A percentile compares a stretch with the other conserved stretches of the same genome.
Evolutionary conservation across 2,888 invertebrate species (phyloP).

Genomic region (Brachypalpus laphriformis): DNA sequence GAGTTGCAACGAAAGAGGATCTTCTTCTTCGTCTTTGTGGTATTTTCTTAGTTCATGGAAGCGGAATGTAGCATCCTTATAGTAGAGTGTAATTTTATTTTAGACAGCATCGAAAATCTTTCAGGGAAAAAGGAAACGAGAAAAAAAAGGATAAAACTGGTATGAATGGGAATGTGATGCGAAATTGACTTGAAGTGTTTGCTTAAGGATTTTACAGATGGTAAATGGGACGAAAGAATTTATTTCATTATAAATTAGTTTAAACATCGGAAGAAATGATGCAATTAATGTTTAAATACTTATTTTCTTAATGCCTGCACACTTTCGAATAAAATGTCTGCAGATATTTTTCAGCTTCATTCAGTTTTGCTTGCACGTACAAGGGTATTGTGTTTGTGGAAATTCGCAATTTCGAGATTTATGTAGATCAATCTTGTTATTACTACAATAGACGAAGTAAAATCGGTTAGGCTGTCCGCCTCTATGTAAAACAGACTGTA

Average conservation of each 20-base stretch:
- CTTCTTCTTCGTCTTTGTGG: conserved; percentile 47
- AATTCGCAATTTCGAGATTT: too few species aligned
- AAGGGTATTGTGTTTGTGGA: too few species aligned
- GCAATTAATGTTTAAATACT: background rate
- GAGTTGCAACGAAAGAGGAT: conserved; percentile 29
- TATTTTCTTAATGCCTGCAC: too few species aligned
- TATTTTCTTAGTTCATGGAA: conserved; percentile 61
- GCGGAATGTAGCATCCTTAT: conserved; percentile 58
- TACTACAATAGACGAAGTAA: too few species aligned
- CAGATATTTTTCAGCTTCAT: too few species aligned
- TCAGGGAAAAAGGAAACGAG: background rate
- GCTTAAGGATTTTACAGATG: conserved; percentile 28
- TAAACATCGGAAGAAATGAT: background rate
- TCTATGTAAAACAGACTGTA: too few species aligned
- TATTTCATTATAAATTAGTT: background rate
- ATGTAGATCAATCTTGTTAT: too few species aligned
- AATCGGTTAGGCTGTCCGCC: too few species aligned
- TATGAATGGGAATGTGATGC: background rate
- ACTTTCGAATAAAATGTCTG: too few species aligned
- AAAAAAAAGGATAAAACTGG: background rate
- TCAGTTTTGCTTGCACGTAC: too few species aligned
- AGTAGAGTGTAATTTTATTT: conserved; percentile 25
- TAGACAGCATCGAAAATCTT: conserved; percentile 1
- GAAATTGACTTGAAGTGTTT: conserved; percentile 35
- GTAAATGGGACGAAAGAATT: background rate